Evolutionary conservation across 2,888 invertebrate species (phyloP), one percentile per base, ranked within the genome.

Genomic region (Macaria liturata): DNA sequence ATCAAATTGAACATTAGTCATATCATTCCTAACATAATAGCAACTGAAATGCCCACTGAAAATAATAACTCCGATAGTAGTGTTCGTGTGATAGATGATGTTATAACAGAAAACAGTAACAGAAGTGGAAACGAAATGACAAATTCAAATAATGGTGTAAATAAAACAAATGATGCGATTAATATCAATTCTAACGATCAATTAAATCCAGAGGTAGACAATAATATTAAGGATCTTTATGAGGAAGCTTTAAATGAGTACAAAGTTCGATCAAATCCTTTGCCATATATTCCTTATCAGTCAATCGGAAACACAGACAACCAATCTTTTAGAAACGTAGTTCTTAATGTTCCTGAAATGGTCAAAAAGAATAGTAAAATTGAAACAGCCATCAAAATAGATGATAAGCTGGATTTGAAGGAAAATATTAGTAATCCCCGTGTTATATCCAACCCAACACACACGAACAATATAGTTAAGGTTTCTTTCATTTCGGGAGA

Each of bases 321-420:
- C n/a, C n/a, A 39, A 20, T 40, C 44, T 5, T 40, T 34, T 8
- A 34, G 5, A 20, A 49, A 52, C 39, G 31, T 39, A 32, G 4
- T 30, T 4, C 20, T 8, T 34, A 9, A 43, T 9, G 31, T 30
- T n/a, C n/a, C 9, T 30, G n/a, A 42, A 30, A 30, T 8, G 7
- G 20, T 51, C 5, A 37, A 30, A 45, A 9, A 3, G 20, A 30
- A 40, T 45, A 49, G 20, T 52, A 1, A 31, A 44, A 8, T 3
- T 44, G 34, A 51, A n/a, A 34, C 4, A 32, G 30, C 30, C 4
- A n/a, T 45, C 32, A 8, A 40, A 20, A 44, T 57, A 30, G 52
- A 57, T 9, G 52, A 39, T 34, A 57, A 57, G 44, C 40, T 57
- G 31, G 52, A 52, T 39, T 32, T 37, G 42, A 5, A 42, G 7